Base-by-base conservation (phyloP, 2,888 invertebrate species). In the Ennomos fuscantarius region DNA sequence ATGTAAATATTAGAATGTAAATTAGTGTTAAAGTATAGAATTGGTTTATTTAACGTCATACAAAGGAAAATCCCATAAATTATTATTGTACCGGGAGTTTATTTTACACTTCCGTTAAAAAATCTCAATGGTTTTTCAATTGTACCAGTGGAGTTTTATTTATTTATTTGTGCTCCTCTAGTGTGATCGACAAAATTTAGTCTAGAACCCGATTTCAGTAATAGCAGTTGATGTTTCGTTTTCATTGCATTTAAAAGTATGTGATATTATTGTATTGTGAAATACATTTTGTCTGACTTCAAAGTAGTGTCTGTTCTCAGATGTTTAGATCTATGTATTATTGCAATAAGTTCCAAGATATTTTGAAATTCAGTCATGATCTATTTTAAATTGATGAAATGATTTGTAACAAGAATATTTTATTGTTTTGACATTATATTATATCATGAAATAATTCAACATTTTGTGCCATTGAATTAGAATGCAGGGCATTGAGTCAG, bases 11-110 rank as follows among this genome's bases (percentile, higher is more conserved):
- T 93, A 92, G 91, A 68, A 68, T 85, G 84, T 91, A 91, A 90
- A 86, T 86, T 91, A 90, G 91, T 84, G 82, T 87, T 90, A 89
- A 90, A 89, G 82, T 89, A 91, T 90, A 91, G 90, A 91, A 86
- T 91, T 83, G 90, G 90, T 90, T 90, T 91, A 92, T 92, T 92
- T 92, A 92, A 91, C 83, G 86, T 85, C 89, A 86, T 87, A 86
- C 82, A 84, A 90, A 89, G 78, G 85, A 87, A 89, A 82, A 89
- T 84, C 86, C 88, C 89, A 89, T 92, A 92, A 92, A 90, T 92
- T 92, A 91, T 91, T 91, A 90, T 90, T 84, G 84, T 86, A 87
- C 81, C 88, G 91, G 91, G 87, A 90, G 90, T 86, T 82, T 77
- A 81, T 79, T 83, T 87, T 84, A 81, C 69, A 84, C 89, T 91